A percentile compares a stretch with the other conserved stretches of the same genome.
Conservation (phyloP, 2,113 vertebrate genomes). For the Indri indri region DNA sequence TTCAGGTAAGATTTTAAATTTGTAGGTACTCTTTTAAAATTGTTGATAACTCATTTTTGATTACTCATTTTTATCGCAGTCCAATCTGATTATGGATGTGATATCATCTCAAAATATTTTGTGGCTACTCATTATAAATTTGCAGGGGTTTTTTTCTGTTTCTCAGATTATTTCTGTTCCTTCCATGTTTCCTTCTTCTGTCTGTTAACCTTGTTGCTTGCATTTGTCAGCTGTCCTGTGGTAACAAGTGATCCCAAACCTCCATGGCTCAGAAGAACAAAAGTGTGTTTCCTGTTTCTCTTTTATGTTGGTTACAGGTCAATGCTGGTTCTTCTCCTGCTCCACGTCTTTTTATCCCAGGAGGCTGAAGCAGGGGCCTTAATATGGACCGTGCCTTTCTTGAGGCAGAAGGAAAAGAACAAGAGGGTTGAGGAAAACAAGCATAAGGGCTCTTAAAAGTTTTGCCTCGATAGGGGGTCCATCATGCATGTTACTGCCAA, state of each 20-base stretch:
- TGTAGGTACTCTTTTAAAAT: not conserved
- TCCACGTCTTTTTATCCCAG: not conserved
- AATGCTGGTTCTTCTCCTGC: not conserved
- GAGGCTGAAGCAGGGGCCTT: not conserved
- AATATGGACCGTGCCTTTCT: not conserved
- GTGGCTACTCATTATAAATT: not conserved
- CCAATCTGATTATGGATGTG: not conserved
- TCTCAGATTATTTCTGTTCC: not conserved
- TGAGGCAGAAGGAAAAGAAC: not conserved
- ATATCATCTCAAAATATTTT: not conserved
- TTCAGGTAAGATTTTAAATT: not conserved
- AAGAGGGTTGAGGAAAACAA: not conserved
- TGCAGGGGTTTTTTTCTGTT: not conserved
- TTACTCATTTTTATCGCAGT: not conserved
- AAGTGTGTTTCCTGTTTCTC: not conserved
- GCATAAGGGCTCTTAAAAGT: not conserved
- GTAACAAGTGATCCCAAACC: not conserved
- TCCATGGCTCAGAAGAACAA: not conserved
- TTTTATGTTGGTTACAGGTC: not conserved
- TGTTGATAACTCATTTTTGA: not conserved
- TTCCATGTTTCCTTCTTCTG: not conserved
- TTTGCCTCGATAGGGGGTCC: not conserved
- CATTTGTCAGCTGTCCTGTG: not conserved
- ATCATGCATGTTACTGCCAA: not conserved
- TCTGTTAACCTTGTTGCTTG: not conserved